Evolutionary conservation across 2,888 invertebrate genomes (phyloP), one percentile per base, ranked within the genome.

Genomic region (Arrhopalites spinosus): DNA sequence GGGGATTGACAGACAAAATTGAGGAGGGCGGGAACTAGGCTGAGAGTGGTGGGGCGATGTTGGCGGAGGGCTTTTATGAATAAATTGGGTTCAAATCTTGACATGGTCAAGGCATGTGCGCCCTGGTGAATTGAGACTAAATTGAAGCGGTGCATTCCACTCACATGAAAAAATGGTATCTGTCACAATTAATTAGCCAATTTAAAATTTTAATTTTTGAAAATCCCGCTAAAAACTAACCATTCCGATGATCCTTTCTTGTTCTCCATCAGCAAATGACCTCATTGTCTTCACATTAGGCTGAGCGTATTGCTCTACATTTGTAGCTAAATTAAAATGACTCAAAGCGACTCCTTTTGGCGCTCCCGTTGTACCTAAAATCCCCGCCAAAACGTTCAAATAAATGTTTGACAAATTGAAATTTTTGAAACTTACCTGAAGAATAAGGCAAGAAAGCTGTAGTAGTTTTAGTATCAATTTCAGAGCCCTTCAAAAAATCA

Each of bases 291-390:
- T 84, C 0, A 90, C 85, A 77, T 90, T 89, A 7, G 36, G 36
- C 11, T 36, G 36, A 11, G 11, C 36, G 36, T 36, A 36, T 11
- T 36, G 36, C 36, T 36, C 36, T 7, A 36, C 36, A 36, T 36
- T 36, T 3, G 36, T 29, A 15, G 30, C n/a, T 3, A 74, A 13
- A 70, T 77, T 69, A 73, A 72, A 0, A 74, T 81, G 43, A 74
- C 79, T 76, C 2, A 93, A 85, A 89, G 90, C 89, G 0, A 93
- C 93, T 2, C 93, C 93, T 86, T 93, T 93, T 0, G 93, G 93
- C 83, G 92, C 87, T 0, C 94, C 94, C n/a, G 83, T 80, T 8
- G n/a, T 50, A 7, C 36, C 36, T n/a, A n/a, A n/a, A n/a, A n/a
- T n/a, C n/a, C n/a, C n/a, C n/a, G n/a, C n/a, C n/a, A n/a, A n/a